Evolutionary conservation across 1,140 invertebrate genomes (phyloP).

Genomic region (Bombus superbus): DNA sequence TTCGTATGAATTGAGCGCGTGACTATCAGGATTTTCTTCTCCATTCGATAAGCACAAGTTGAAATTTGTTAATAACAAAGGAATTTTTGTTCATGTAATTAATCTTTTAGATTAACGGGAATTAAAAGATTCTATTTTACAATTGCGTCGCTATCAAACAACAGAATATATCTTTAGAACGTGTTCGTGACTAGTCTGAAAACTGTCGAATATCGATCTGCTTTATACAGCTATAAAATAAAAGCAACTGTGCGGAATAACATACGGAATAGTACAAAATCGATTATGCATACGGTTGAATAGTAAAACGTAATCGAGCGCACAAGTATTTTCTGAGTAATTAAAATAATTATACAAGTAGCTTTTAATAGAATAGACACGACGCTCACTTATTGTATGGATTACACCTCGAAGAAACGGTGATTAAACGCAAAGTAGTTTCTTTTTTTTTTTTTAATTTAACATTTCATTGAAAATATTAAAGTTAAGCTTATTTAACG

Average conservation of each 20-base stretch:
- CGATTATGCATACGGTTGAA: slow-evolving; percentile 29
- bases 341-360: slow-evolving; percentile 5
- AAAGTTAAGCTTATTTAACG: neutral
- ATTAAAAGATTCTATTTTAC: neutral
- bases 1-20: slow-evolving; percentile 12
- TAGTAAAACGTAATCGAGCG: neutral
- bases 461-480: neutral
- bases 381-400: neutral
- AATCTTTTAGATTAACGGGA: neutral
- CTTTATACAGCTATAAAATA: slow-evolving; percentile 52
- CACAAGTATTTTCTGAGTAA: slow-evolving; percentile 3
- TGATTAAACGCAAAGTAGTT: neutral
- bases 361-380: neutral
- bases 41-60: neutral
- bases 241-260: slow-evolving; percentile 50
- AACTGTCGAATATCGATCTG: slow-evolving; percentile 63
- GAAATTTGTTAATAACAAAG: neutral
- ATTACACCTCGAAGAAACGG: neutral
- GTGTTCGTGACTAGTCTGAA: slow-evolving; percentile 54
- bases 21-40: neutral
- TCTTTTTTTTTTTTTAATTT: neutral
- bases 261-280: slow-evolving; percentile 26
- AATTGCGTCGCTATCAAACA: slow-evolving; percentile 30
- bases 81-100: neutral
- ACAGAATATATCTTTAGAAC: slow-evolving; percentile 55